These are phyloP conservation scores for Palythoa heliodiscus DNA, from an alignment of 92 coral and sea anemone species.

Conservation along the genomic window DNA sequence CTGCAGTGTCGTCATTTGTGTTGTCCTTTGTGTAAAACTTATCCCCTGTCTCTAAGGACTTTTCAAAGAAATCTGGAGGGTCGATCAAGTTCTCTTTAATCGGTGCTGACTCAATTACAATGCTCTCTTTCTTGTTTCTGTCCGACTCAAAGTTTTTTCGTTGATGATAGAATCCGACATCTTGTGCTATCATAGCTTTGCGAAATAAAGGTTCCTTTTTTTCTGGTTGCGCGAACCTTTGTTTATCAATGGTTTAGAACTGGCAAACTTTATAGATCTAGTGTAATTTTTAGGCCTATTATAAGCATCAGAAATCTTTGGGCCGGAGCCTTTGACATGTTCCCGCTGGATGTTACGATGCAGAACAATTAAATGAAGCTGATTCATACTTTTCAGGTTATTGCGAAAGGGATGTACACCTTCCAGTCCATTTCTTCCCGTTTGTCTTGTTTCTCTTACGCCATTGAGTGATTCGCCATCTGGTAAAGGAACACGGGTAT, in stretches of 20 bases:
- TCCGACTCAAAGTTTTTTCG: background rate
- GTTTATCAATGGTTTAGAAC: background rate
- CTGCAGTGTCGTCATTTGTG: background rate
- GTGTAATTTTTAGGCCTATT: background rate
- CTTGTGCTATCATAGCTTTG: background rate
- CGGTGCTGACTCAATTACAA: background rate
- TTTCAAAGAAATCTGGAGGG: background rate
- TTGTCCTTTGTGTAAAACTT: slow-evolving; percentile 2
- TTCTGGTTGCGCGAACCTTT: background rate
- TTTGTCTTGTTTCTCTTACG: background rate
- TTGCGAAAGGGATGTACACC: background rate
- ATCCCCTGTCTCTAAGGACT: background rate
- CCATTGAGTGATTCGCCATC: background rate
- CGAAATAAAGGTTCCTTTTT: background rate
- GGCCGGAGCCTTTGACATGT: background rate
- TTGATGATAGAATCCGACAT: background rate
- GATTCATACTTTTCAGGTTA: background rate
- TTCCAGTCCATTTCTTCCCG: background rate
- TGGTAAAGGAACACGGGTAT: background rate
- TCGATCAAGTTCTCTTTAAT: background rate
- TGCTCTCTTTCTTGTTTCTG: background rate
- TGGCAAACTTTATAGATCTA: background rate
- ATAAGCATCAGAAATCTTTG: background rate
- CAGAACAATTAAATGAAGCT: background rate
- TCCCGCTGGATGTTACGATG: background rate